phyloP scores from a whole-genome alignment of 1,140 invertebrate genomes.

The Chymomyza costata region DNA sequence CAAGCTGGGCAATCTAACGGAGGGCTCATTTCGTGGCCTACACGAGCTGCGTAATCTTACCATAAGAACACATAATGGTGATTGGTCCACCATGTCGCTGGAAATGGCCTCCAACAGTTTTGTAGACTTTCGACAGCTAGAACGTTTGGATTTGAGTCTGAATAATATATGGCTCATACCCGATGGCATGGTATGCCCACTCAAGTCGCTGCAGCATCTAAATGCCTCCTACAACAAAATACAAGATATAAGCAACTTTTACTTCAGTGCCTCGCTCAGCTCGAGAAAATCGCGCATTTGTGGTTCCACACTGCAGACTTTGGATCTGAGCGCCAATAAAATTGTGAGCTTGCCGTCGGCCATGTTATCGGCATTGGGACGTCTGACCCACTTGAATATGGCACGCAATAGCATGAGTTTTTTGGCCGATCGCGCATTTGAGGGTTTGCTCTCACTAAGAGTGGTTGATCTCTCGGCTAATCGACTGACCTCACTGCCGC shows the following conservation, averaged over 20 bases:
- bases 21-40: slow-evolving; percentile 87
- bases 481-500: slow-evolving; percentile 86
- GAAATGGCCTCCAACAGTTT: slow-evolving; percentile 86
- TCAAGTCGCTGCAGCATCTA: slow-evolving; percentile 84
- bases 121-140: slow-evolving; percentile 82
- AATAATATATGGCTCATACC: slow-evolving; percentile 93
- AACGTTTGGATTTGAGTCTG: slow-evolving; percentile 88
- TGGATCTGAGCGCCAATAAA: slow-evolving; percentile 90
- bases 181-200: slow-evolving; percentile 86
- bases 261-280: slow-evolving; percentile 81
- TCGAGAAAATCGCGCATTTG: slow-evolving; percentile 80
- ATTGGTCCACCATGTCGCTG: slow-evolving; percentile 90
- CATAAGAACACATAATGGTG: slow-evolving; percentile 90
- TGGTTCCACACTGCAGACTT: slow-evolving; percentile 82
- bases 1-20: slow-evolving; percentile 90
- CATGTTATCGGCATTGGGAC: slow-evolving; percentile 83
- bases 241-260: slow-evolving; percentile 85
- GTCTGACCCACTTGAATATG: slow-evolving; percentile 81
- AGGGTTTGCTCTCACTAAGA: slow-evolving; percentile 85
- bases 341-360: slow-evolving; percentile 86
- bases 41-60: slow-evolving; percentile 89
- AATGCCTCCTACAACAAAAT: slow-evolving; percentile 90
- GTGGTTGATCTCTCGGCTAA: slow-evolving; percentile 89
- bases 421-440: slow-evolving; percentile 87
- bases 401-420: slow-evolving; percentile 84